These are phyloP conservation scores for Reticulitermes speratus DNA, from an alignment of 1,140 invertebrate genomes.

Conservation along the genomic window DNA sequence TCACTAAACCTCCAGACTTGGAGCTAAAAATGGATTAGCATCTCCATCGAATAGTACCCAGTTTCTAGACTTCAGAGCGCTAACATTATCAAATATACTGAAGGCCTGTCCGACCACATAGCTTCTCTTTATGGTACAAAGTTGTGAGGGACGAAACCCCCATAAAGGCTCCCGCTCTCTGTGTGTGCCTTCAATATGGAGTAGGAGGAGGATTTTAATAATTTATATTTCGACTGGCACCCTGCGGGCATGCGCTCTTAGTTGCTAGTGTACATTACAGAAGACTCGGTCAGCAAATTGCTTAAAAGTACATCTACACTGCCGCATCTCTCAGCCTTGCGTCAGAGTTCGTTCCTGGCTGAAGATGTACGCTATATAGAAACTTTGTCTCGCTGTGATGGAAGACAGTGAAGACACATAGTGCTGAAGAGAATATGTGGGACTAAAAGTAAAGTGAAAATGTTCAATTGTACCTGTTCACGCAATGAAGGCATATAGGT, in stretches of 20 bases:
- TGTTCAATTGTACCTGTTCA: too few relatives aligned
- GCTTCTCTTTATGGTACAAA: neutral
- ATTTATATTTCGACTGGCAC: neutral
- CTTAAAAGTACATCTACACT: neutral
- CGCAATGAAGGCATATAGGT: too few relatives aligned
- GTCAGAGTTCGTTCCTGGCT: too few relatives aligned
- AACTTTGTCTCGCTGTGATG: too few relatives aligned
- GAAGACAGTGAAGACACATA: too few relatives aligned
- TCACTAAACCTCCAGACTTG: too few relatives aligned
- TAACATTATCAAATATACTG: neutral
- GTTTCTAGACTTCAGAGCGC: neutral
- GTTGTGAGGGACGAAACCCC: neutral
- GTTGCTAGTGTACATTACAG: neutral
- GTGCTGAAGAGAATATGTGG: too few relatives aligned
- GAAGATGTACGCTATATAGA: too few relatives aligned
- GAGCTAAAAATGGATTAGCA: too few relatives aligned
- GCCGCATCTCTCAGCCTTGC: neutral
- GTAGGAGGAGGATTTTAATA: conserved; percentile 3
- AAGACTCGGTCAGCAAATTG: conserved; percentile 1
- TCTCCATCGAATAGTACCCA: too few relatives aligned
- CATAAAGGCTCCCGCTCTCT: neutral
- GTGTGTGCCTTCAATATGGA: conserved; percentile 9
- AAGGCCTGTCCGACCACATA: neutral
- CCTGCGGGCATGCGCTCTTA: neutral
- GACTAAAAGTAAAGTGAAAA: too few relatives aligned